Conservation (phyloP, 2,888 invertebrate genomes). For the Malacosoma neustria region DNA sequence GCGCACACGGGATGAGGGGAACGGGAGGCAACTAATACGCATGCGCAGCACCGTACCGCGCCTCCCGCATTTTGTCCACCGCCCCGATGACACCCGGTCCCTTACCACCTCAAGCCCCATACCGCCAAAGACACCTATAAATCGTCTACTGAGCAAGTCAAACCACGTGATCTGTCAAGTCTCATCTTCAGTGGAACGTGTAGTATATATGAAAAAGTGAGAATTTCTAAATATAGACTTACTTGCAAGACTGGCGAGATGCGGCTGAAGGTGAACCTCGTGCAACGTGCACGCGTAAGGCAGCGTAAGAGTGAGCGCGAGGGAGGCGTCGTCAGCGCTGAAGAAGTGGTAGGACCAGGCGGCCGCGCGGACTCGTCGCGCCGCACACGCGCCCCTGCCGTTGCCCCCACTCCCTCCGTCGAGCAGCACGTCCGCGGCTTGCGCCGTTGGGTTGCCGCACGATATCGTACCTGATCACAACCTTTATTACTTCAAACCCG, state of each 20-base stretch:
- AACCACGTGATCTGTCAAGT: too few relatives aligned
- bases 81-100: too few relatives aligned
- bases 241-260: constrained; percentile 87
- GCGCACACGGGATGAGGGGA: too few relatives aligned
- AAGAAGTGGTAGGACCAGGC: constrained; percentile 98
- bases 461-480: constrained; percentile 81
- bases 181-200: too few relatives aligned
- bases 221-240: constrained; percentile 43
- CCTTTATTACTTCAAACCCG: too few relatives aligned
- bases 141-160: too few relatives aligned
- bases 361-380: constrained; percentile 89
- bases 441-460: constrained; percentile 89
- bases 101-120: too few relatives aligned
- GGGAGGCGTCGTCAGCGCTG: constrained; percentile 87
- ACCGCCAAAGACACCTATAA: too few relatives aligned
- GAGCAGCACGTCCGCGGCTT: constrained; percentile 91
- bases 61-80: too few relatives aligned
- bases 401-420: constrained; percentile 73
- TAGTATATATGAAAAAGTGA: too few relatives aligned
- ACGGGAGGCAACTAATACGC: too few relatives aligned
- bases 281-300: constrained; percentile 92
- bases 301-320: constrained; percentile 89
- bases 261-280: constrained; percentile 91
- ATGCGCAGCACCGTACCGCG: too few relatives aligned
- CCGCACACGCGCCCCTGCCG: constrained; percentile 81